Base-by-base conservation (phyloP, 2,797 vertebrate species). In the Danio kyathit region DNA sequence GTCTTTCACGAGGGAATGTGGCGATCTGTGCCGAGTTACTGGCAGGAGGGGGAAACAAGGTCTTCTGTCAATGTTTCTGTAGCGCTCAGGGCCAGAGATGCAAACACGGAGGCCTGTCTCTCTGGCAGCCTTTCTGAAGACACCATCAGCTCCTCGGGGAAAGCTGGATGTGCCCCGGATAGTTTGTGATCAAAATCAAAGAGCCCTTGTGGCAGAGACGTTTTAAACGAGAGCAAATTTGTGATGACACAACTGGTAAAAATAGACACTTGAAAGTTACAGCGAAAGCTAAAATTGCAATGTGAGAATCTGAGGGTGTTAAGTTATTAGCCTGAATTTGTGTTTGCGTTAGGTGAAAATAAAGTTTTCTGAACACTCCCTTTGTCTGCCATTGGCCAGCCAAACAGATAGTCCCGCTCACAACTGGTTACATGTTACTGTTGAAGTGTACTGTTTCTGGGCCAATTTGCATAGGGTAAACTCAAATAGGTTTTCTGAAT, bases 61-160 rank as follows among this genome's bases (percentile, higher is more conserved):
- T 86, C 79, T 81, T 87, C 83, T 89, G 88, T 90, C 86, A 89
- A 87, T 90, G 87, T 87, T 89, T 88, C 87, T 88, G 88, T 86
- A 84, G 85, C 70, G 83, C 87, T 83, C 85, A 76, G 74, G 83
- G 86, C 82, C 86, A 87, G 85, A 86, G 86, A 76, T 78, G 74
- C 83, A 85, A 85, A 88, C 83, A 86, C 83, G 63, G 75, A 83
- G 83, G 83, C 76, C 87, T 81, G 85, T 86, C 85, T 86, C 74
- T 71, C 85, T 89, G 88, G 88, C 88, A 87, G 78, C 65, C 71
- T 86, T 85, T 85, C 87, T 87, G 82, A 85, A 82, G 65, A 82
- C 52, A 72, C 51, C 40, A 72, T 76, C 78, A 79, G 73, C 61
- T 85, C 86, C 77, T 74, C 70, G 70, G 78, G 81, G 74, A 78